Evolutionary conservation across 2,888 invertebrate species (phyloP).

Genomic region (Asteroscopus sphinx): DNA sequence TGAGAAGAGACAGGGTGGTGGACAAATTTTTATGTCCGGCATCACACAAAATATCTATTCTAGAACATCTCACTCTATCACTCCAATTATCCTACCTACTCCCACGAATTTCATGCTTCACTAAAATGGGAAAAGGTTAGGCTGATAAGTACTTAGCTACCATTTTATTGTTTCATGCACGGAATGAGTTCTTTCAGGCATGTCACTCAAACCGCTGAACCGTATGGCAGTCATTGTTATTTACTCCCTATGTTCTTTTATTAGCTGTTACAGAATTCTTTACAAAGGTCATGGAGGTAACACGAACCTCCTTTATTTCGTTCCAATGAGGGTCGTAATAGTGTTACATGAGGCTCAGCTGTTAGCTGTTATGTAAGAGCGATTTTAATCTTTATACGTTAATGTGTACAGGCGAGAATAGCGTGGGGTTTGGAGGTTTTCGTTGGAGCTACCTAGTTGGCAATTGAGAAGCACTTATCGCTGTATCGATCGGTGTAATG

Average conservation of each 20-base stretch:
- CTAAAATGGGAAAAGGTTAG: too few species aligned
- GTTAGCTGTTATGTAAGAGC: slow-evolving; percentile 34
- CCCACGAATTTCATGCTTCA: too few species aligned
- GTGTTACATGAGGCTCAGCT: slow-evolving; percentile 37
- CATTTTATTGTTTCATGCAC: too few species aligned
- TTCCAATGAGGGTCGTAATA: slow-evolving; percentile 53
- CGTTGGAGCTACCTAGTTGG: slow-evolving; percentile 36
- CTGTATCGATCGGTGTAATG: slow-evolving; percentile 45
- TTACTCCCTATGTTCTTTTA: slow-evolving; percentile 71
- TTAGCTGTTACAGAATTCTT: slow-evolving; percentile 75
- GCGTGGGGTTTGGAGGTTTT: slow-evolving; percentile 37
- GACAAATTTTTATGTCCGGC: too few species aligned
- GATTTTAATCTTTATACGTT: slow-evolving; percentile 50
- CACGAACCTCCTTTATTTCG: slow-evolving; percentile 71
- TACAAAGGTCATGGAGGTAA: slow-evolving; percentile 76
- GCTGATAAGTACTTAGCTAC: too few species aligned
- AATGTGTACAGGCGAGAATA: slow-evolving; percentile 27
- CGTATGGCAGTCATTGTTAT: slow-evolving; percentile 41
- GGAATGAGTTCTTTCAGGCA: background rate
- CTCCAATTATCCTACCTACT: too few species aligned
- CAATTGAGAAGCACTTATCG: slow-evolving; percentile 49
- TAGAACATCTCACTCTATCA: too few species aligned
- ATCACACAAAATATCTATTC: too few species aligned
- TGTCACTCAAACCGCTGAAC: slow-evolving; percentile 29
- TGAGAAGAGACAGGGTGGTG: too few species aligned